Base-by-base conservation (phyloP, 2,888 invertebrate species). In the Chaetogeoica ovagalla region DNA sequence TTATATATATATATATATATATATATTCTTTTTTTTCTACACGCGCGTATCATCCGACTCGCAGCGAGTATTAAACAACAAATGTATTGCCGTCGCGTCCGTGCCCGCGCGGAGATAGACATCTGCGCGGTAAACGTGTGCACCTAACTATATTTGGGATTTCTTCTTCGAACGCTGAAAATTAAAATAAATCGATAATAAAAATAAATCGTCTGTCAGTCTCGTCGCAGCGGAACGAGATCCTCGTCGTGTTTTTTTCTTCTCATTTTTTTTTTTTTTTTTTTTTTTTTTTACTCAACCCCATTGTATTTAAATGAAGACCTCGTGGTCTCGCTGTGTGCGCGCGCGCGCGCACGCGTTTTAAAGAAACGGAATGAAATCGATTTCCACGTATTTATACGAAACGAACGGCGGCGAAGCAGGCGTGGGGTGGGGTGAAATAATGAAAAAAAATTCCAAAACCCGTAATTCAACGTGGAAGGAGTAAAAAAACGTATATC, bases 171-270 rank as follows among this genome's bases (percentile, higher is more conserved):
- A 77, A 77, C 70, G 77, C 62, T 65, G 52, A 30, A 79, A 79
- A 79, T 79, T 79, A 79, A 70, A 79, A 79, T 79, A 79, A 79
- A 79, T 71, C 57, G 55, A 79, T 79, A 79, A 79, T 79, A 79
- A 79, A 79, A 79, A 79, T 79, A 79, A 79, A 79, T 79, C 79
- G 79, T 79, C 79, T 79, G 79, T 79, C 79, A 71, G 79, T 79
- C 79, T 79, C 79, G 62, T 19, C 19, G 19, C 21, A 23, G 57
- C 77, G 23, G 70, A 70, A 71, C 79, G 70, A 77, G 70, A 63
- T 79, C 63, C 70, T 62, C 55, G 59, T 37, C 30, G 30, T 1
- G n/a, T n/a, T n/a, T n/a, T n/a, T n/a, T n/a, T n/a, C n/a, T n/a
- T n/a, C n/a, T n/a, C n/a, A n/a, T 30, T 30, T 30, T 30, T 30